Base-by-base conservation (phyloP, 2,797 vertebrate species). In the Lithobates pipiens region DNA sequence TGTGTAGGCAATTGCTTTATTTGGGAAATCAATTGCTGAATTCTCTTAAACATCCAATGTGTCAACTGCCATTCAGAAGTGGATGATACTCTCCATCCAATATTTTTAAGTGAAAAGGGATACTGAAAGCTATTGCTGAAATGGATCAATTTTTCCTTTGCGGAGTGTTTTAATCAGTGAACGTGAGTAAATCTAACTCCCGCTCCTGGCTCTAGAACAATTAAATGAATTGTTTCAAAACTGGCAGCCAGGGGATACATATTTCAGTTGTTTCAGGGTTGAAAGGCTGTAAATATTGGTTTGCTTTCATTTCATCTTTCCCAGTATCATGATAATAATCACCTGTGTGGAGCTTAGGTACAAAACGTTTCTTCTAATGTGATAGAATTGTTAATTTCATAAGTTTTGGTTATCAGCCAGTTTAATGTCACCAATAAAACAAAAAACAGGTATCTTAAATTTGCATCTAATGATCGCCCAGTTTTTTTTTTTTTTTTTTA, bases 91-190 rank as follows among this genome's bases (percentile, higher is more conserved):
- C 67, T 61, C 44, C 44, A 76, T 72, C 27, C 36, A 71, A 76
- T 71, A 71, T 76, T 75, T 76, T 86, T 61, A 77, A 77, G 50
- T 63, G n/a, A 76, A 76, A 73, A 77, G 16, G 67, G 34, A 29
- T 50, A 77, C 16, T 76, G 32, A 42, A 82, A 54, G 36, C 54
- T 72, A 36, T 61, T 50, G 54, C 50, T 29, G 77, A 82, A 72
- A 77, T 50, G 74, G 80, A 77, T 82, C 79, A 67, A 77, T 82
- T 70, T 23, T 72, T 86, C 50, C 36, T 27, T 46, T 34, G 44
- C 68, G 46, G 46, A 73, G 67, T 73, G 46, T 65, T 86, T 86
- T 86, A 86, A 82, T 82, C 85, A 86, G 74, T 72, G 67, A 63
- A 61, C 23, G 39, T 68, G 70, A 82, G 54, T 77, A 77, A 81